These are phyloP conservation scores for Acanthococcus lagerstroemiae DNA, from an alignment of 2,888 invertebrate genomes.

Conservation along the genomic window DNA sequence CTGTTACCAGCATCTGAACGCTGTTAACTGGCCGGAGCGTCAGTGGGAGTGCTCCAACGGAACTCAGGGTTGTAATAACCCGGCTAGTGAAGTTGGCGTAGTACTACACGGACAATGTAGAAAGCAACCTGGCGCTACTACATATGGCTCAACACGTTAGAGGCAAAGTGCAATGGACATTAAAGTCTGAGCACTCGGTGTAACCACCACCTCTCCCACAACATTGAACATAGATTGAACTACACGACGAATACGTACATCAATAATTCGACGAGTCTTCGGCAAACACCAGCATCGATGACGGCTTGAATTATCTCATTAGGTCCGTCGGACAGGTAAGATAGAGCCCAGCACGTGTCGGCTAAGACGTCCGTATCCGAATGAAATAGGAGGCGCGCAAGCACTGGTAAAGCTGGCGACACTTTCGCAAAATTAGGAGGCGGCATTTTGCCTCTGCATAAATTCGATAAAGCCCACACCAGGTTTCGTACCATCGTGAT, in stretches of 20 bases:
- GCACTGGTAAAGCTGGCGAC: constrained; percentile 68
- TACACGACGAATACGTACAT: constrained; percentile 45
- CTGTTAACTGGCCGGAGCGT: no score
- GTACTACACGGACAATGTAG: no score
- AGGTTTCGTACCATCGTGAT: constrained; percentile 88
- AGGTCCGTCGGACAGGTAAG: constrained; percentile 90
- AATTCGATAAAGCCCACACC: constrained; percentile 96
- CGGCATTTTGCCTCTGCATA: constrained; percentile 95
- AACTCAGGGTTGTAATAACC: not conserved
- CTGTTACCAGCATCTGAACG: no score
- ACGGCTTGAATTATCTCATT: constrained; percentile 94
- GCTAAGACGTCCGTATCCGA: constrained; percentile 79
- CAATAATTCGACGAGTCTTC: constrained; percentile 59
- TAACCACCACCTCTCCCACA: no score
- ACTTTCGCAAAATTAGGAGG: constrained; percentile 82
- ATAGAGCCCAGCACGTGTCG: constrained; percentile 94
- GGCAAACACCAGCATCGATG: constrained; percentile 87
- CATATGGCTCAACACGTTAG: not conserved
- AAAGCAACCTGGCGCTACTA: no score
- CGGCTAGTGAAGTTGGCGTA: no score
- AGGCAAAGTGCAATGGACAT: not conserved
- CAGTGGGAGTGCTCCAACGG: no score
- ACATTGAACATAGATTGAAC: not conserved
- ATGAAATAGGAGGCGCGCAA: constrained; percentile 78
- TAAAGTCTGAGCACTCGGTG: no score